Evolutionary conservation across 2,888 invertebrate genomes (phyloP).

Genomic region (Mythimna ferrago): DNA sequence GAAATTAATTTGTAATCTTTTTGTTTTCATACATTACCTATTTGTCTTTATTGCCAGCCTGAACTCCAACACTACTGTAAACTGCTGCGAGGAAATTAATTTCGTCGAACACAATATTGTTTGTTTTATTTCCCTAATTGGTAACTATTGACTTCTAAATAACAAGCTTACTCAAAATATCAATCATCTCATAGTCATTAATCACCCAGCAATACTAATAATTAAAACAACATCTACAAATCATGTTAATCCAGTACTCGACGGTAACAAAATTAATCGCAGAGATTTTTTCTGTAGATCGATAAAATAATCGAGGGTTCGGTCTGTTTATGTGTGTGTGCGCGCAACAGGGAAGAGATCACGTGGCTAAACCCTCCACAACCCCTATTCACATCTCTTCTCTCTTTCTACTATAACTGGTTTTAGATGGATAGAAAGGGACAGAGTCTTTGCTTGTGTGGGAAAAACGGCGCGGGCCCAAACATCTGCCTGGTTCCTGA

Average conservation of each 20-base stretch:
- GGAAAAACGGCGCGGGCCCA: conserved; percentile 78
- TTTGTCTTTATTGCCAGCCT: neutral
- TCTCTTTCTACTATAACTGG: conserved; percentile 69
- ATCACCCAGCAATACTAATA: conserved; percentile 43
- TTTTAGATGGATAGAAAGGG: conserved; percentile 63
- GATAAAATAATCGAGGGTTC: conserved; percentile 85
- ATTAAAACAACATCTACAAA: conserved; percentile 56
- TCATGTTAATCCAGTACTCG: conserved; percentile 58
- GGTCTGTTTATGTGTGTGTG: conserved; percentile 74
- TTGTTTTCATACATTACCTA: too few relatives aligned
- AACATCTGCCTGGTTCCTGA: conserved; percentile 87
- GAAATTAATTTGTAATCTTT: neutral
- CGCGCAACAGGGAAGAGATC: conserved; percentile 75
- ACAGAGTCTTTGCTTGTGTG: conserved; percentile 67
- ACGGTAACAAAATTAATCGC: conserved; percentile 70
- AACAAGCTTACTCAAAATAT: conserved; percentile 29
- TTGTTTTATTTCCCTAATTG: conserved; percentile 24
- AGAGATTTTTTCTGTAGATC: conserved; percentile 82
- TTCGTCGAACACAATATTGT: neutral
- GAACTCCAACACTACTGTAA: neutral
- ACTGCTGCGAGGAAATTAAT: neutral
- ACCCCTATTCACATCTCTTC: conserved; percentile 80
- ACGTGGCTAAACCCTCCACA: conserved; percentile 84
- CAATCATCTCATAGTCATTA: conserved; percentile 31
- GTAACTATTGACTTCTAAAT: conserved; percentile 35